These are phyloP conservation scores for Agelaius tricolor DNA, from an alignment of 2,113 vertebrate genomes.

Conservation along the genomic window DNA sequence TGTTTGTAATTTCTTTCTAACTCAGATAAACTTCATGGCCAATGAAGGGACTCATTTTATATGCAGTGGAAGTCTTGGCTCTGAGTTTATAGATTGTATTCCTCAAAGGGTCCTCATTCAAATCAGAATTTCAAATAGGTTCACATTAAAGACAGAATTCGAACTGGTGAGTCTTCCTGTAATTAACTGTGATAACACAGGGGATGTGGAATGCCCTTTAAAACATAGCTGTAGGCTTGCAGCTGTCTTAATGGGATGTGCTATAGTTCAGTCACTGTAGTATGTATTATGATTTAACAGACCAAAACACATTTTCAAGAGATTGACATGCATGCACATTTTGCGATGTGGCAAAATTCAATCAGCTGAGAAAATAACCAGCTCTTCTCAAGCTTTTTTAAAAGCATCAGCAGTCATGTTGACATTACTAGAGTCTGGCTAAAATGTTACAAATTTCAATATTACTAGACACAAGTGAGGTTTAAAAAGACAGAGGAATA, in stretches of 20 bases:
- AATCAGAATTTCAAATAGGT: constrained; percentile 43
- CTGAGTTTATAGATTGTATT: constrained; percentile 19
- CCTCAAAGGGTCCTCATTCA: not conserved
- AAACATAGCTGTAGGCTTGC: not conserved
- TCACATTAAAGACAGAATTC: not conserved
- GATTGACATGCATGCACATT: not conserved
- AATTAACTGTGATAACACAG: constrained; percentile 34
- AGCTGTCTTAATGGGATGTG: not conserved
- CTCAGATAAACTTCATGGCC: not conserved
- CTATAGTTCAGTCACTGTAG: not conserved
- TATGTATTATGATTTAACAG: not conserved
- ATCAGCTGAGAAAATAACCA: not conserved
- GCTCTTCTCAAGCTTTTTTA: not conserved
- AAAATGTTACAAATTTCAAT: not conserved
- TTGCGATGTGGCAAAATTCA: not conserved
- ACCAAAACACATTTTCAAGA: not conserved
- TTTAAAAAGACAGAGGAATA: not conserved
- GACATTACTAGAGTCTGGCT: not conserved
- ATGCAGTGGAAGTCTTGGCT: not conserved
- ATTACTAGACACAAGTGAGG: not conserved
- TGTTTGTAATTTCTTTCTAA: constrained; percentile 14
- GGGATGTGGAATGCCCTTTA: not conserved
- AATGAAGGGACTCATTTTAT: not conserved
- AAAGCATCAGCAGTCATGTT: not conserved
- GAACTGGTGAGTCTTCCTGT: not conserved